phyloP scores from a whole-genome alignment of 2,113 vertebrate species.

The Urocolius indicus region DNA sequence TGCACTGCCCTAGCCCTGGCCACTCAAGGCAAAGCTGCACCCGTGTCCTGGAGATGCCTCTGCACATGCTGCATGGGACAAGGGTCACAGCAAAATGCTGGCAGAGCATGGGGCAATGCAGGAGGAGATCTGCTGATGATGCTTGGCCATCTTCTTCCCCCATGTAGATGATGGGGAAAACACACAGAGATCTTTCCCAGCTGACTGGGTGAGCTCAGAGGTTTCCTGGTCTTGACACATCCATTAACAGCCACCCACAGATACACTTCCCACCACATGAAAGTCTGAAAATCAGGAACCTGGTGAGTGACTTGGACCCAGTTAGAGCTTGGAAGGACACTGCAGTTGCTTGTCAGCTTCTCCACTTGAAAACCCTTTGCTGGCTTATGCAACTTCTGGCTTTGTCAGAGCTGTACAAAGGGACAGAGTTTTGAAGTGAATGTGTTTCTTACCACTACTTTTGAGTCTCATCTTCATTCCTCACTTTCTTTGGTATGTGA shows the following conservation, averaged over 20 bases:
- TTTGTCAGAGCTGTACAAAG: background rate
- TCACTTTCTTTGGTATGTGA: background rate
- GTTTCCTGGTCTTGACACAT: background rate
- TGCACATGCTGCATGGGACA: accelerated
- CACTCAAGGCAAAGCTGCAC: background rate
- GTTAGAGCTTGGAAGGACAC: accelerated
- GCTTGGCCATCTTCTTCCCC: background rate
- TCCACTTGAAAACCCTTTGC: accelerated
- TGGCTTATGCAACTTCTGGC: background rate
- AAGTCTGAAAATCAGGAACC: background rate
- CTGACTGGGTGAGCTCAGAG: background rate
- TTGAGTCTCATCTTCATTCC: background rate
- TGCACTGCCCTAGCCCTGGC: background rate
- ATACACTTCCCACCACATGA: background rate
- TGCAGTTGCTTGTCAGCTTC: background rate
- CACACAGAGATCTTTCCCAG: background rate
- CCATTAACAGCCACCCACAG: background rate
- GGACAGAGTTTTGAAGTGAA: background rate
- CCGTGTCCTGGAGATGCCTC: too few relatives aligned
- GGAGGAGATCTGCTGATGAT: accelerated
- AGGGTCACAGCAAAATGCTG: too few relatives aligned
- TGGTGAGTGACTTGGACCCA: background rate
- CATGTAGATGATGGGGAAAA: background rate
- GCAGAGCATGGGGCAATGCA: background rate
- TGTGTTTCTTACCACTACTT: background rate